A percentile compares a stretch with the other conserved stretches of the same genome.
Evolutionary conservation across 2,888 invertebrate species (phyloP).

Genomic region (Plebejus anna): DNA sequence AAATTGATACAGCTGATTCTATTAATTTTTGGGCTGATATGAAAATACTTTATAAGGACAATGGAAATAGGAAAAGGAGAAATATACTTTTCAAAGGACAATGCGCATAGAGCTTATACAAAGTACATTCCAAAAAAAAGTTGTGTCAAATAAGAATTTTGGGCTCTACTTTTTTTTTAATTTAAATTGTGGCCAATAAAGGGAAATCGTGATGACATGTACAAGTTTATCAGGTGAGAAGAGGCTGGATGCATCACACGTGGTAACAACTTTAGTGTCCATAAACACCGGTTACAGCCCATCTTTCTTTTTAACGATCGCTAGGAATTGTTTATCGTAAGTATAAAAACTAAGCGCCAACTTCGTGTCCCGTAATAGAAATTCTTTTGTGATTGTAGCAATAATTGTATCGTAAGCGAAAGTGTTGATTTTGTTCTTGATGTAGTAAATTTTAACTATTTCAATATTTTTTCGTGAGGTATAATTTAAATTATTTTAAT

Average conservation of each 20-base stretch:
- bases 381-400: background rate
- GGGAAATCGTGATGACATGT: slow-evolving; percentile 37
- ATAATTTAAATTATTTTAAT: too few species aligned
- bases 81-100: too few species aligned
- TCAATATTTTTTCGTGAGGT: background rate
- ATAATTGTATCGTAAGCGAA: background rate
- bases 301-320: slow-evolving; percentile 78
- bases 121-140: too few species aligned
- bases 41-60: too few species aligned
- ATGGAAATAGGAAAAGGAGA: too few species aligned
- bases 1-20: slow-evolving; percentile 12
- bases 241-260: slow-evolving; percentile 58
- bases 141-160: too few species aligned
- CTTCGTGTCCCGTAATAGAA: background rate
- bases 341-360: slow-evolving; percentile 65
- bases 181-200: slow-evolving; percentile 3
- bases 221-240: slow-evolving; percentile 54
- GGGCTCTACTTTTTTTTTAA: background rate
- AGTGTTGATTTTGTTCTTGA: background rate
- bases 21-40: background rate
- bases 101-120: too few species aligned
- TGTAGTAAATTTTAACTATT: too few species aligned
- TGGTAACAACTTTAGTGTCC: slow-evolving; percentile 73
- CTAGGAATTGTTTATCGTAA: slow-evolving; percentile 68
- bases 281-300: slow-evolving; percentile 75